Percentiles rank a stretch among this genome's conserved stretches.
Evolutionary conservation across 92 coral and sea anemone species (phyloP).

Genomic region (Bergia sp.): DNA sequence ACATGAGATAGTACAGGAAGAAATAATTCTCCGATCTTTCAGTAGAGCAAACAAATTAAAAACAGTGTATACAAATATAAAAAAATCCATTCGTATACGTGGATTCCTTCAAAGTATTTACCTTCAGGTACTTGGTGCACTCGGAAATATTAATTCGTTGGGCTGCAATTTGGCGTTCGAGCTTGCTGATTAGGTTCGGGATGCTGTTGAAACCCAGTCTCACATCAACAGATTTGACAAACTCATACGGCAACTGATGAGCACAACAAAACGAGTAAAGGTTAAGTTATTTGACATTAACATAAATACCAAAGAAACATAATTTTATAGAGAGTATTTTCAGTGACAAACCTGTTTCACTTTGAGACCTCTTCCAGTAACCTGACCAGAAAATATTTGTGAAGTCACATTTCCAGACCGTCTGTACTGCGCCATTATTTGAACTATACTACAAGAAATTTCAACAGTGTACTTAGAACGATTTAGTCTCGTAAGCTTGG

Average conservation of each 20-base stretch:
- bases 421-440: constrained; percentile 63
- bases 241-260: constrained; percentile 73
- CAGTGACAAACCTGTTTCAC: constrained; percentile 69
- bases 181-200: constrained; percentile 69
- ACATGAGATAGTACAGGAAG: background rate
- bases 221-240: constrained; percentile 79
- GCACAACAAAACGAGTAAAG: constrained; percentile 3
- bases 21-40: constrained; percentile 3
- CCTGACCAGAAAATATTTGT: constrained; percentile 61
- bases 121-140: constrained; percentile 66
- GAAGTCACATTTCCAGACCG: constrained; percentile 61
- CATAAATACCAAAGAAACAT: background rate
- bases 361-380: constrained; percentile 69
- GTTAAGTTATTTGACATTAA: background rate
- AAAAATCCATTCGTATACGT: no score
- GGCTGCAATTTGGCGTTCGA: constrained; percentile 66
- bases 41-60: background rate
- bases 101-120: constrained; percentile 8
- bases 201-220: constrained; percentile 79
- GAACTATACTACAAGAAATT: constrained; percentile 2
- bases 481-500: background rate
- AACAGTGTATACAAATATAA: background rate
- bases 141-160: constrained; percentile 70
- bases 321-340: background rate
- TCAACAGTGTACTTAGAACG: background rate